phyloP scores from a whole-genome alignment of 2,113 vertebrate genomes.

The Ceyx melanurus region DNA sequence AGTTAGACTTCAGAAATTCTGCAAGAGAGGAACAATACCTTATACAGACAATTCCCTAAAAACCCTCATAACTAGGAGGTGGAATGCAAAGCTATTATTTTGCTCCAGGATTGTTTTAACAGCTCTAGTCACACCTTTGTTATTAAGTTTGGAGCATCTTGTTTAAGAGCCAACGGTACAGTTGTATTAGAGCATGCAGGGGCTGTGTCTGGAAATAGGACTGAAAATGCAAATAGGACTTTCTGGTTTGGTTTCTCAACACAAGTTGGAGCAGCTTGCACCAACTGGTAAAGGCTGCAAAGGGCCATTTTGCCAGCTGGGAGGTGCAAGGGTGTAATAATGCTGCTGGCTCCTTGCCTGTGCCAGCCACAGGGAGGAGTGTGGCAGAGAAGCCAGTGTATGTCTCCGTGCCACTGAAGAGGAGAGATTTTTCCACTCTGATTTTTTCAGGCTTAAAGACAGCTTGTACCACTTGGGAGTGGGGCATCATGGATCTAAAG shows the following conservation, averaged over 20 bases:
- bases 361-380: constrained; percentile 51
- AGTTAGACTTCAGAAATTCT: constrained; percentile 52
- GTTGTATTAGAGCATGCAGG: neutral
- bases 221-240: constrained; percentile 68
- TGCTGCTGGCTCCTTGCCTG: constrained; percentile 54
- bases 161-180: constrained; percentile 7
- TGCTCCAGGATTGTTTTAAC: neutral
- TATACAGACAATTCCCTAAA: constrained; percentile 49
- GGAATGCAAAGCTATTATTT: constrained; percentile 43
- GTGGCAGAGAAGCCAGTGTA: constrained; percentile 28
- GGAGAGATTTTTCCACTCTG: neutral
- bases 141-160: constrained; percentile 40
- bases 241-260: constrained; percentile 61
- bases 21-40: constrained; percentile 15
- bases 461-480: constrained; percentile 50
- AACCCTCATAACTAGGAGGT: constrained; percentile 48
- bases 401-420: constrained; percentile 9
- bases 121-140: constrained; percentile 48
- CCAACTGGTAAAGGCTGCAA: constrained; percentile 70
- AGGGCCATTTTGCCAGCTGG: constrained; percentile 68
- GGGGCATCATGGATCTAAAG: neutral
- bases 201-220: constrained; percentile 42
- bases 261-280: constrained; percentile 71
- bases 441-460: constrained; percentile 33
- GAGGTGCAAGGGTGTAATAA: constrained; percentile 58